These are phyloP conservation scores for Nesogale talazaci DNA, from an alignment of 2,113 vertebrate species.

Conservation along the genomic window DNA sequence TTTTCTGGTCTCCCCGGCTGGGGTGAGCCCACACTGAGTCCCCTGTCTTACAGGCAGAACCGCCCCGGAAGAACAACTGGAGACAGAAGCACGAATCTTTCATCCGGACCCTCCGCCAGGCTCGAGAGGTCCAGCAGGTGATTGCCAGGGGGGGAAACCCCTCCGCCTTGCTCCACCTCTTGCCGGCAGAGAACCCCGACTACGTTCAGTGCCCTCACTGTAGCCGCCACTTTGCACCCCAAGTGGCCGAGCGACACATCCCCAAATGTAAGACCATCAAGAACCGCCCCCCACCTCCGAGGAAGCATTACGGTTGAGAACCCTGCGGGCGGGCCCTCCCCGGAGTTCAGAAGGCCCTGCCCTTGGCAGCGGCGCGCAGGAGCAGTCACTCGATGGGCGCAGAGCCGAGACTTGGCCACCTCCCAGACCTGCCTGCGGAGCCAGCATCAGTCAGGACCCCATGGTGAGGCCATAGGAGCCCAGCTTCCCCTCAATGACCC, in stretches of 20 bases:
- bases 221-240: conserved; percentile 85
- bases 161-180: conserved; percentile 67
- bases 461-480: neutral
- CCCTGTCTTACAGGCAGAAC: conserved; percentile 70
- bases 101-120: conserved; percentile 81
- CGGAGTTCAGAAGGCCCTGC: neutral
- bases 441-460: neutral
- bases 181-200: conserved; percentile 83
- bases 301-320: conserved; percentile 58
- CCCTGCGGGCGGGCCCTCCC: neutral
- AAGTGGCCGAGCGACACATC: conserved; percentile 86
- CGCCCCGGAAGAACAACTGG: conserved; percentile 83
- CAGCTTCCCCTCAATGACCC: neutral
- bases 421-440: conserved; percentile 7
- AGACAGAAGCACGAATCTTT: conserved; percentile 86
- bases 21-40: neutral
- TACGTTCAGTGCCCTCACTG: conserved; percentile 88
- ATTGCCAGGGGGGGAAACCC: conserved; percentile 80
- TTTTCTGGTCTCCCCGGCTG: conserved; percentile 16
- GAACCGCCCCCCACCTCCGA: conserved; percentile 84
- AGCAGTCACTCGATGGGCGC: neutral
- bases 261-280: conserved; percentile 88
- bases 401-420: conserved; percentile 12
- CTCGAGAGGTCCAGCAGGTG: conserved; percentile 79
- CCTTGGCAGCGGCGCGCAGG: neutral